Conservation (phyloP, 2,888 invertebrate genomes). For the Caenorhabditis wallacei region DNA sequence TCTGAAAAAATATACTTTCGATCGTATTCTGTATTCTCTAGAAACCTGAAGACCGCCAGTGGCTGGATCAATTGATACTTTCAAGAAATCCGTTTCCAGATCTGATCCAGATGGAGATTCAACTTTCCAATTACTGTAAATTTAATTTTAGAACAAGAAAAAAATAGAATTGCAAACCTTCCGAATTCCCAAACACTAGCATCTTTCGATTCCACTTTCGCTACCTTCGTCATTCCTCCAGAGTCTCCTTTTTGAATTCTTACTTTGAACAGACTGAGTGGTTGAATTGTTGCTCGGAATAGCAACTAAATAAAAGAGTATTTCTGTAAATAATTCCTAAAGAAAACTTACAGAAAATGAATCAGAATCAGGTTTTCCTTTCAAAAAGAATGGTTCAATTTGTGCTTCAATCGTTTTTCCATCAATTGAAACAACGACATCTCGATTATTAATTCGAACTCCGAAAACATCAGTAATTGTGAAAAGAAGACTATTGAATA, state of each 20-base stretch:
- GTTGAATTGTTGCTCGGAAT: conserved; percentile 61
- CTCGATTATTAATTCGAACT: conserved; percentile 48
- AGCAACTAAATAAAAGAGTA: conserved; percentile 57
- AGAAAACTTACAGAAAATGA: conserved; percentile 49
- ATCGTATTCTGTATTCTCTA: background rate
- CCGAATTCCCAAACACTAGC: conserved; percentile 23
- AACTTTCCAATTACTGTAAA: conserved; percentile 19
- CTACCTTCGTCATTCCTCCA: conserved; percentile 50
- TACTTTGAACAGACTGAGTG: conserved; percentile 58
- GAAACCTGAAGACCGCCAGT: conserved; percentile 38
- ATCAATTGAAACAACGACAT: conserved; percentile 33
- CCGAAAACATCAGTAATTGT: conserved; percentile 51
- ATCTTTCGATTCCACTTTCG: conserved; percentile 28
- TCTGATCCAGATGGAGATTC: conserved; percentile 3
- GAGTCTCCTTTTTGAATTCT: conserved; percentile 45
- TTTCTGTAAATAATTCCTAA: background rate
- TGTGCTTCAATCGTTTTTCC: conserved; percentile 66
- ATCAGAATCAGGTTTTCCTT: conserved; percentile 55
- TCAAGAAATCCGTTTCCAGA: conserved; percentile 19
- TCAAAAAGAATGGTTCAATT: conserved; percentile 68
- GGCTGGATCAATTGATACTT: background rate
- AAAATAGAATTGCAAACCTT: conserved; percentile 5
- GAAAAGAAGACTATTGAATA: conserved; percentile 66
- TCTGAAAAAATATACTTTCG: conserved; percentile 21
- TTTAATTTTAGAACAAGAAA: too few species aligned